A percentile compares a stretch with the other conserved stretches of the same genome.
Evolutionary conservation across 2,888 invertebrate genomes (phyloP).

Genomic region (Boloria euphrosyne): DNA sequence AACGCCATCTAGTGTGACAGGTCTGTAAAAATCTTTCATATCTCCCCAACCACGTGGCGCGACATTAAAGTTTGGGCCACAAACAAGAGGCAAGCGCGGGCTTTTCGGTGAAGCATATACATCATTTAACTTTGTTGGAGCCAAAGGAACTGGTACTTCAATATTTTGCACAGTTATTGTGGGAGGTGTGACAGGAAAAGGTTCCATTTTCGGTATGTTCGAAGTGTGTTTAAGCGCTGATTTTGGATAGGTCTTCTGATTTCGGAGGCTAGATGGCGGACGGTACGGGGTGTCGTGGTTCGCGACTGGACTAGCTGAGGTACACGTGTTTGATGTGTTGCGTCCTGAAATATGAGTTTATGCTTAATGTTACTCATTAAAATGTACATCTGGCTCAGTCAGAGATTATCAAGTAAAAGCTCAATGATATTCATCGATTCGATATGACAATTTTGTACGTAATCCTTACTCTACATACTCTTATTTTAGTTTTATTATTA

Average conservation of each 20-base stretch:
- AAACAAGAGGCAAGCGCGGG: conserved; percentile 66
- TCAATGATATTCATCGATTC: too few species aligned
- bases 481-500: too few species aligned
- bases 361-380: not conserved
- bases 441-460: too few species aligned
- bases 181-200: conserved; percentile 71
- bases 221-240: conserved; percentile 69
- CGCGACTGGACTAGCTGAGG: conserved; percentile 72
- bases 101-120: conserved; percentile 74
- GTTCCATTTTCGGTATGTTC: conserved; percentile 74
- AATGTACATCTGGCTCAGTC: too few species aligned
- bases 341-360: conserved; percentile 60
- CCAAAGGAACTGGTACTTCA: conserved; percentile 68
- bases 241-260: conserved; percentile 76
- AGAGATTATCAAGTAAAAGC: too few species aligned
- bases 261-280: conserved; percentile 73
- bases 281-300: conserved; percentile 79
- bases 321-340: conserved; percentile 74
- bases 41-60: conserved; percentile 92
- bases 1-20: conserved; percentile 86
- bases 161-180: conserved; percentile 60
- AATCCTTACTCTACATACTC: too few species aligned
- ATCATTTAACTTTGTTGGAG: conserved; percentile 75
- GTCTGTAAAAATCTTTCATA: conserved; percentile 86
- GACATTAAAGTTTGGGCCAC: conserved; percentile 88